phyloP scores from a whole-genome alignment of 2,113 vertebrate species.

The Mormoops blainvillei region DNA sequence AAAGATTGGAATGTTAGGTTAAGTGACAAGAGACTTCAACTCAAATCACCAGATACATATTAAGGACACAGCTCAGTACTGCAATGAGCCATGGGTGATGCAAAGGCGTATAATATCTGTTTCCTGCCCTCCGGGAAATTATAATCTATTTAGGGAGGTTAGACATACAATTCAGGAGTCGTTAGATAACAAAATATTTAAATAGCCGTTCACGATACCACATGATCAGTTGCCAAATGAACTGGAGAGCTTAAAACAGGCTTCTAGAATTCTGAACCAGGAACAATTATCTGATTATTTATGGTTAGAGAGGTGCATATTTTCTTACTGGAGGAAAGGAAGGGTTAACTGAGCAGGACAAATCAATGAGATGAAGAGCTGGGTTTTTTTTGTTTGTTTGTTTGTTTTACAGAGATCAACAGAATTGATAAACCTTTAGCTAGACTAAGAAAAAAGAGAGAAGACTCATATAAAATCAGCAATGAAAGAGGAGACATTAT shows the following conservation, averaged over 20 bases:
- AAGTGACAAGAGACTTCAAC: constrained; percentile 16
- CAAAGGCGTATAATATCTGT: background rate
- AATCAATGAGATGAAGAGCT: background rate
- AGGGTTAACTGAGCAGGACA: background rate
- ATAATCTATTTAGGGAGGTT: constrained; percentile 32
- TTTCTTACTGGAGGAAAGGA: background rate
- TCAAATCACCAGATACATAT: background rate
- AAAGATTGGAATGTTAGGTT: background rate
- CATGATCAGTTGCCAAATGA: background rate
- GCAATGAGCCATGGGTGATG: background rate
- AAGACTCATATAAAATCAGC: background rate
- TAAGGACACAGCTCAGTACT: background rate
- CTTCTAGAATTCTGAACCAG: background rate
- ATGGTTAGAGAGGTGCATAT: background rate
- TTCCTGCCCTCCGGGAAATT: constrained; percentile 50
- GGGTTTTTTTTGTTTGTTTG: background rate
- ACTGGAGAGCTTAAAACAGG: background rate
- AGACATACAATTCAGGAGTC: background rate
- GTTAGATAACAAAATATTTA: constrained; percentile 33
- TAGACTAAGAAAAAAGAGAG: background rate
- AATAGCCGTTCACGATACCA: background rate
- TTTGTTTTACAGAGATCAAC: background rate
- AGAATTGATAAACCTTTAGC: background rate
- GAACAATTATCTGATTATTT: background rate
- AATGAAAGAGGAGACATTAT: background rate